Evolutionary conservation across 2,797 vertebrate genomes (phyloP), one percentile per base, ranked within the genome.

Genomic region (Odontamblyopus lacepedii): DNA sequence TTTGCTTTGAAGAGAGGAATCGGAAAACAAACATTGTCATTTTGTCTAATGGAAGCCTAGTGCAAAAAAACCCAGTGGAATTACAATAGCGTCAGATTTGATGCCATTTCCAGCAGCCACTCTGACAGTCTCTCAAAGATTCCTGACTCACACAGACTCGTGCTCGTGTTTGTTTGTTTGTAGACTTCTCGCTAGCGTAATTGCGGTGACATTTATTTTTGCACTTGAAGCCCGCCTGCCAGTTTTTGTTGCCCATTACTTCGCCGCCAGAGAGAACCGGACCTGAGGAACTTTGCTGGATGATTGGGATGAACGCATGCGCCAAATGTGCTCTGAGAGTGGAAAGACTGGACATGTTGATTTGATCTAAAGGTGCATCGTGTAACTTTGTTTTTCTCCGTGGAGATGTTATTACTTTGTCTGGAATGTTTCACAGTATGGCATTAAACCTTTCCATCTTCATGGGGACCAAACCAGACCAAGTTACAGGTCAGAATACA

Each of bases 151-250:
- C 78, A 78, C 66, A 30, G 26, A 41, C 16, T 68, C 32, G 23
- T 27, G 11, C 66, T 44, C 62, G 62, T 64, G 63, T 48, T 70
- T 81, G 80, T 88, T 85, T 90, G 44, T 89, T 88, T 87, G 80
- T 84, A 75, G 79, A 82, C 77, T 74, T 82, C 77, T 87, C 81
- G 63, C 73, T 9, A 5, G 78, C 4, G 38, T 90, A 91, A 92
- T 91, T 87, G 85, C 81, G 62, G 75, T 91, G 89, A 89, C 89
- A 87, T 92, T 92, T 87, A 87, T 88, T 90, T 88, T 88, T 89
- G 81, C 85, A 90, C 88, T 88, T 90, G 84, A 86, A 88, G 88
- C 78, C 85, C 75, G 86, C 83, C 83, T 88, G 86, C 88, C 86
- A 85, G 76, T 85, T 87, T 85, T 83, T 76, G 87, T 89, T 87